A percentile compares a stretch with the other conserved stretches of the same genome.
phyloP scores from a whole-genome alignment of 2,113 vertebrate genomes.

The pig (Sus scrofa) region DNA sequence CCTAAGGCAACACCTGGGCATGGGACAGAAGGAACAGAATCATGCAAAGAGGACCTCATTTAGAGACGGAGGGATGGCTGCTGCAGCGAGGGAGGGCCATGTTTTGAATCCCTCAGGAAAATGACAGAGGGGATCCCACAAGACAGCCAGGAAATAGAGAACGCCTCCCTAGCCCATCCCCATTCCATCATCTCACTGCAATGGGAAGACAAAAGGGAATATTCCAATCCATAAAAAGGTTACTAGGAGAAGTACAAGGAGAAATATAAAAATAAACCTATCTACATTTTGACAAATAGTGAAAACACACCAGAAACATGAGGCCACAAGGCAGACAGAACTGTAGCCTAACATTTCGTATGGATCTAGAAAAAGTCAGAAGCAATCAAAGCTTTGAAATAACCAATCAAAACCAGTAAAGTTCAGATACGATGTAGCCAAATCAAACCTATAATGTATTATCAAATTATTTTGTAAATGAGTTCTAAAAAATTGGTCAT shows the following conservation, averaged over 20 bases:
- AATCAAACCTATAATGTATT: neutral
- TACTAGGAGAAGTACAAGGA: neutral
- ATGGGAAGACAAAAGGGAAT: neutral
- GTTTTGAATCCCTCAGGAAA: neutral
- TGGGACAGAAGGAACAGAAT: neutral
- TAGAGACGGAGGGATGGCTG: neutral
- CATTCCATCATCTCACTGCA: neutral
- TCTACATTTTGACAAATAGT: neutral
- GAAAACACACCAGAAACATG: neutral
- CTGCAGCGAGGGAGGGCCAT: neutral
- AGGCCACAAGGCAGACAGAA: neutral
- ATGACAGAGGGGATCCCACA: neutral
- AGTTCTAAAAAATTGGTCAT: neutral
- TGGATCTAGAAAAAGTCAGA: neutral
- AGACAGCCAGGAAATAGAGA: neutral
- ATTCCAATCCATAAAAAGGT: neutral
- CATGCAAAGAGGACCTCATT: neutral
- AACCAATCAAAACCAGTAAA: neutral
- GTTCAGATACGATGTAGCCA: neutral
- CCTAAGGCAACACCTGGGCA: neutral
- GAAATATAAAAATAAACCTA: neutral
- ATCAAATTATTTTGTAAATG: neutral
- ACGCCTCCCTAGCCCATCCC: accelerated
- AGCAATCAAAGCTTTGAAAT: neutral
- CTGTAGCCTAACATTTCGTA: neutral